These are phyloP conservation scores for Drosophila simulans DNA, from an alignment of 1,140 invertebrate species.

Conservation along the genomic window DNA sequence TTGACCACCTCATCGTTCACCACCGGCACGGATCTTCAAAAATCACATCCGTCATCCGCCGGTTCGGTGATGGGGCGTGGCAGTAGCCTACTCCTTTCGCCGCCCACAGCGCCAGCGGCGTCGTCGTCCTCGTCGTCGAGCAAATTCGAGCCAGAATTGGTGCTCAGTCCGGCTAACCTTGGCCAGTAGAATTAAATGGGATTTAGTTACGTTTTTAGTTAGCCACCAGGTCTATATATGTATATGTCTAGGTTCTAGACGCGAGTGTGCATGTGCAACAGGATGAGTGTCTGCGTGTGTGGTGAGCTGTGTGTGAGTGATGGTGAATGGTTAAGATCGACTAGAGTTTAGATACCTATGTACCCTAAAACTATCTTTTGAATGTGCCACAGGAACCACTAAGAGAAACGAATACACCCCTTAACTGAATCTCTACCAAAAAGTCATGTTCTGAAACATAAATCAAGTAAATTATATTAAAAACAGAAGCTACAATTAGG, in stretches of 20 bases:
- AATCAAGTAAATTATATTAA: background rate
- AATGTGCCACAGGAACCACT: slow-evolving; percentile 71
- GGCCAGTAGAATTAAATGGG: slow-evolving; percentile 69
- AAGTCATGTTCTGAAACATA: slow-evolving; percentile 32
- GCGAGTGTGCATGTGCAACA: slow-evolving; percentile 10
- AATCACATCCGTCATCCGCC: slow-evolving; percentile 73
- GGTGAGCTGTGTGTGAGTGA: slow-evolving; percentile 3
- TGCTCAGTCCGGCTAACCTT: slow-evolving; percentile 84
- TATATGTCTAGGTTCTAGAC: slow-evolving; percentile 47
- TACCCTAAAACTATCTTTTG: slow-evolving; percentile 61
- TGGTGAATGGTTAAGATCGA: slow-evolving; percentile 7
- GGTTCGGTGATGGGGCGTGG: slow-evolving; percentile 55
- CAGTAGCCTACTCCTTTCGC: slow-evolving; percentile 28
- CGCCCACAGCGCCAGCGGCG: slow-evolving; percentile 23
- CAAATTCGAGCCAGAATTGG: slow-evolving; percentile 80
- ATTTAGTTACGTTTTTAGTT: slow-evolving; percentile 71
- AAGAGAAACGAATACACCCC: slow-evolving; percentile 15
- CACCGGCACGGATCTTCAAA: slow-evolving; percentile 36
- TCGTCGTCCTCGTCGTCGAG: slow-evolving; percentile 36
- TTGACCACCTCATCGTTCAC: slow-evolving; percentile 44
- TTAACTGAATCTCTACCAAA: slow-evolving; percentile 12
- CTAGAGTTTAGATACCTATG: slow-evolving; percentile 20
- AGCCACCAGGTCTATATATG: slow-evolving; percentile 45
- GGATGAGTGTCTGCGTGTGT: slow-evolving; percentile 16
- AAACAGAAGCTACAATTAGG: background rate